Percentiles rank a stretch among this genome's conserved stretches.
Evolutionary conservation across 2,888 invertebrate species (phyloP).

Genomic region (Exocentrus adspersus): DNA sequence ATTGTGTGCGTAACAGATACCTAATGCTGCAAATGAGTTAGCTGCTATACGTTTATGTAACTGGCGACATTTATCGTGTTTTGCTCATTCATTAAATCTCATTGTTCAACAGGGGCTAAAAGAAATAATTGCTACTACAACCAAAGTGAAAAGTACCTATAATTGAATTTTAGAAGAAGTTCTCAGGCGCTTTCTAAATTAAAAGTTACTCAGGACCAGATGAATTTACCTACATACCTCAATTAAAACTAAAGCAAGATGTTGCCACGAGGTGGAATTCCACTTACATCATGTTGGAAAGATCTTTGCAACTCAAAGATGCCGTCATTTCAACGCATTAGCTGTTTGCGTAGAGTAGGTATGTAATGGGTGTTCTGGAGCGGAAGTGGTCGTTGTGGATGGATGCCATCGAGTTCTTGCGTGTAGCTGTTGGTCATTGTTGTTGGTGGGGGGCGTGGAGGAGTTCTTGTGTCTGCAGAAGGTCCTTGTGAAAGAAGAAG

Average conservation of each 20-base stretch:
- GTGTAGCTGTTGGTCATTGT: no score
- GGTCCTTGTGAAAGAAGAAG: no score
- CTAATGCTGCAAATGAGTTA: slow-evolving; percentile 48
- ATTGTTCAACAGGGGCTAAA: slow-evolving; percentile 45
- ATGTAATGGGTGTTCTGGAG: no score
- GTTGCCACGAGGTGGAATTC: slow-evolving; percentile 33
- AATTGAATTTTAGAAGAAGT: slow-evolving; percentile 34
- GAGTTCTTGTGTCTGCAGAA: no score
- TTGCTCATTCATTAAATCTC: slow-evolving; percentile 51
- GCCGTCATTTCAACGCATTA: slow-evolving; percentile 27
- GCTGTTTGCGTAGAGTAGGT: no score
- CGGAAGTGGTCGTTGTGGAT: no score
- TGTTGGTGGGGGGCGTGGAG: no score
- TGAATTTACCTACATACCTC: slow-evolving; percentile 25
- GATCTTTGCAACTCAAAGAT: slow-evolving; percentile 24
- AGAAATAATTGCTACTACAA: slow-evolving; percentile 20
- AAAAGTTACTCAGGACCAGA: slow-evolving; percentile 21
- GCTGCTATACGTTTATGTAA: slow-evolving; percentile 40
- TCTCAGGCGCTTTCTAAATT: slow-evolving; percentile 27
- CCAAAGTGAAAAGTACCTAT: slow-evolving; percentile 39
- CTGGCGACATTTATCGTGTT: slow-evolving; percentile 48
- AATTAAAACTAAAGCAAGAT: slow-evolving; percentile 37
- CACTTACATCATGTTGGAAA: slow-evolving; percentile 24
- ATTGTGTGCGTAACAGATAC: slow-evolving; percentile 44
- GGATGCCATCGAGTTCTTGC: no score